Conservation (phyloP, 2,113 vertebrate species). For the Polypterus senegalus region DNA sequence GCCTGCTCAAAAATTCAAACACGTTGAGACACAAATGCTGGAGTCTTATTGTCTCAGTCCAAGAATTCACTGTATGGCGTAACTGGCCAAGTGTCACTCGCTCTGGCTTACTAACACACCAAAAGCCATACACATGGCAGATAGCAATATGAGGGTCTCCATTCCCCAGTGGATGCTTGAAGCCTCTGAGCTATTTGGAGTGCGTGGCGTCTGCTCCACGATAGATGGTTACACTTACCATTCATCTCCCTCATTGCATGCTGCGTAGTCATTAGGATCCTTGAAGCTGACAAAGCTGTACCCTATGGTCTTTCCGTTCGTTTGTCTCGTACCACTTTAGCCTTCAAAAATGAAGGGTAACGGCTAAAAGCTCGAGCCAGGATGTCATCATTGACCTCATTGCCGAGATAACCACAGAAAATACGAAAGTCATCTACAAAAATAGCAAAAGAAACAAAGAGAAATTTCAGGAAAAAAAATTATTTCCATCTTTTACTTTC, state of each 20-base stretch:
- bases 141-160: too few species aligned
- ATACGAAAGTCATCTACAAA: slow-evolving; percentile 78
- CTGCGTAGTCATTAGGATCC: slow-evolving; percentile 82
- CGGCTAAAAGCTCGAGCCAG: slow-evolving; percentile 77
- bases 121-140: too few species aligned
- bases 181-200: not conserved
- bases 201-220: not conserved
- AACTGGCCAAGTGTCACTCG: too few species aligned
- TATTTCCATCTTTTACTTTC: too few species aligned
- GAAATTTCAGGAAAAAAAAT: too few species aligned
- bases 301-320: slow-evolving; percentile 83
- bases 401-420: slow-evolving; percentile 84
- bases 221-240: slow-evolving; percentile 40
- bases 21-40: too few species aligned
- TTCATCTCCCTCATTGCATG: slow-evolving; percentile 89
- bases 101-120: too few species aligned
- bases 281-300: slow-evolving; percentile 90
- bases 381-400: slow-evolving; percentile 86
- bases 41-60: too few species aligned
- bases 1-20: too few species aligned
- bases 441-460: not conserved
- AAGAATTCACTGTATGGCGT: too few species aligned
- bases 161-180: not conserved
- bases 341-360: slow-evolving; percentile 83
- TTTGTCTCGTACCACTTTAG: slow-evolving; percentile 85